These are phyloP conservation scores for Darevskia mixta DNA, from an alignment of 2,797 vertebrate genomes.

Conservation along the genomic window DNA sequence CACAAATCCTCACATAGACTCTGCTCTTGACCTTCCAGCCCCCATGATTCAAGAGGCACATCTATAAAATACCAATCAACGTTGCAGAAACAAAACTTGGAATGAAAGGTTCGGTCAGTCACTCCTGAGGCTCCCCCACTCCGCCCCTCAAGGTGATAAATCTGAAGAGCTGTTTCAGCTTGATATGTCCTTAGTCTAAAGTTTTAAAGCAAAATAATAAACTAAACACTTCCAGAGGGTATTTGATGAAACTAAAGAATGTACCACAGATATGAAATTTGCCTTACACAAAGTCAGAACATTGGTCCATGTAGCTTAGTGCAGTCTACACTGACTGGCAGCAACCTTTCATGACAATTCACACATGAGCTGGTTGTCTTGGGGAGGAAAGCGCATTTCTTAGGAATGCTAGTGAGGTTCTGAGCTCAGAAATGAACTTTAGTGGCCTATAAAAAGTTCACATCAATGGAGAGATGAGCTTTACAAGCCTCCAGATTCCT, in stretches of 20 bases:
- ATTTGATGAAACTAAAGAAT: constrained; percentile 33
- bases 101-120: too few relatives aligned
- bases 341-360: not conserved
- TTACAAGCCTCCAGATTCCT: not conserved
- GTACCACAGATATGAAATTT: not conserved
- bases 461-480: not conserved
- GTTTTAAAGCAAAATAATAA: constrained; percentile 1
- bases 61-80: not conserved
- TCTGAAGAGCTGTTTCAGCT: not conserved
- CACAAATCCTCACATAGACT: not conserved
- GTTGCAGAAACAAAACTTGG: not conserved
- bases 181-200: not conserved
- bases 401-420: not conserved
- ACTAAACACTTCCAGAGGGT: constrained; percentile 10
- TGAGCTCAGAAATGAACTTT: not conserved
- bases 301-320: too few relatives aligned
- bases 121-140: too few relatives aligned
- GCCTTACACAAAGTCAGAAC: too few relatives aligned
- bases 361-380: not conserved
- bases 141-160: not conserved
- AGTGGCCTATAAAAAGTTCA: not conserved
- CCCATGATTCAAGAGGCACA: not conserved
- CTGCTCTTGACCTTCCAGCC: not conserved
- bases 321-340: too few relatives aligned
- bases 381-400: not conserved